Conservation (phyloP, 2,888 invertebrate species). For the Hermaeophaga mercurialis region DNA sequence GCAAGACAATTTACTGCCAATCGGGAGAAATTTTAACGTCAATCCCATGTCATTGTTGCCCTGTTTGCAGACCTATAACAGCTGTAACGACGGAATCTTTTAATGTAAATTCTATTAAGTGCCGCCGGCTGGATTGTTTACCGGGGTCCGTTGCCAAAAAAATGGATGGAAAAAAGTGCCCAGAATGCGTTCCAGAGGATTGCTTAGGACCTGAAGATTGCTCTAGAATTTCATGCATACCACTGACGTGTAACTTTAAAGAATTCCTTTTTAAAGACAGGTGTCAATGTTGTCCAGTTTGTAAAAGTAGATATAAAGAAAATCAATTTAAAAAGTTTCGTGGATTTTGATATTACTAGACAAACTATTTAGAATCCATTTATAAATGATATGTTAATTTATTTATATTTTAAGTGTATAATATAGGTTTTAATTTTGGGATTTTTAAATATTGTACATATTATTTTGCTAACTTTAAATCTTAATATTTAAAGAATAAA, state of each 20-base stretch:
- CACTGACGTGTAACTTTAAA: neutral
- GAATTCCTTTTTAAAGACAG: neutral
- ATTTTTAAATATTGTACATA: too few relatives aligned
- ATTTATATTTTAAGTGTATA: too few relatives aligned
- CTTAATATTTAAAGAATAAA: too few relatives aligned
- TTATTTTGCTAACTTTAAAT: too few relatives aligned
- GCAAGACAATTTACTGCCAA: too few relatives aligned
- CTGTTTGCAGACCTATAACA: neutral
- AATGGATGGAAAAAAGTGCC: neutral
- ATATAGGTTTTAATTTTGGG: too few relatives aligned
- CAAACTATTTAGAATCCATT: too few relatives aligned
- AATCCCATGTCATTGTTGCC: neutral
- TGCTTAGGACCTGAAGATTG: neutral
- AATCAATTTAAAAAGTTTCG: too few relatives aligned
- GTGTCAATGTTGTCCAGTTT: neutral
- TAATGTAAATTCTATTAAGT: neutral
- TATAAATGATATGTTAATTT: too few relatives aligned
- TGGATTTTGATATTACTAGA: too few relatives aligned
- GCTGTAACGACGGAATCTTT: neutral
- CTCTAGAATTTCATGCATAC: neutral
- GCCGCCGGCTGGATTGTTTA: neutral
- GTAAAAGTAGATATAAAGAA: too few relatives aligned
- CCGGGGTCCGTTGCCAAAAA: neutral
- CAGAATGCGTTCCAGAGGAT: neutral
- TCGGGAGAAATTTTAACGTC: neutral